These are phyloP conservation scores for Accipiter fasciatus DNA, from an alignment of 2,797 vertebrate species.

Conservation along the genomic window DNA sequence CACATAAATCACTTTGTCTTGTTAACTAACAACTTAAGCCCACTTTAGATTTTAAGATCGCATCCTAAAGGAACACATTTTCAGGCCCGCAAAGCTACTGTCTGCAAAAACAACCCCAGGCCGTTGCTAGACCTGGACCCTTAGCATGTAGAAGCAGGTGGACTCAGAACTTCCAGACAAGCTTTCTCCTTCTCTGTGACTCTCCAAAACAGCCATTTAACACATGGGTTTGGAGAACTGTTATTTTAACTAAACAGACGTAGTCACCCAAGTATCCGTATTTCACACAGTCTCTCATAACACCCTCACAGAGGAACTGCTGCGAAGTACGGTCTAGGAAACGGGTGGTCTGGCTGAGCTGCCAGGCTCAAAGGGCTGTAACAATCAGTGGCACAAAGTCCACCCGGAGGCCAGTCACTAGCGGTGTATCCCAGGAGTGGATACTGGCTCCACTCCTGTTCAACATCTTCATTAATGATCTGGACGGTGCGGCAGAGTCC, in stretches of 20 bases:
- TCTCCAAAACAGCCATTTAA: neutral
- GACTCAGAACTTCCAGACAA: neutral
- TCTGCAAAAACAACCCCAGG: neutral
- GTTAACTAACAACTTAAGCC: conserved; percentile 37
- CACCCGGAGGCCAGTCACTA: neutral
- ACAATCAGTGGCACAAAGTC: neutral
- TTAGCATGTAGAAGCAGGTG: neutral
- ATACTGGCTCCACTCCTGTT: neutral
- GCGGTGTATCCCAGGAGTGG: neutral
- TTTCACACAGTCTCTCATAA: neutral
- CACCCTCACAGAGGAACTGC: neutral
- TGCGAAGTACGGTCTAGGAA: neutral
- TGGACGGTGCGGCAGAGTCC: neutral
- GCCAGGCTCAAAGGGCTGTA: neutral
- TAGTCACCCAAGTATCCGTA: neutral
- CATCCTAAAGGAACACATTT: neutral
- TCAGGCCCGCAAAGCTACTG: neutral
- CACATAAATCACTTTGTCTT: neutral
- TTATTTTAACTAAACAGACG: neutral
- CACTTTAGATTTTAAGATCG: neutral
- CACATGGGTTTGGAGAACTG: neutral
- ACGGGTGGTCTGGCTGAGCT: neutral
- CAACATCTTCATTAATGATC: neutral
- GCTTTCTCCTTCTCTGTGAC: neutral
- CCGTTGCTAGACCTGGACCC: neutral